Conservation (phyloP, 2,113 vertebrate species). For the Epinephelus lanceolatus region DNA sequence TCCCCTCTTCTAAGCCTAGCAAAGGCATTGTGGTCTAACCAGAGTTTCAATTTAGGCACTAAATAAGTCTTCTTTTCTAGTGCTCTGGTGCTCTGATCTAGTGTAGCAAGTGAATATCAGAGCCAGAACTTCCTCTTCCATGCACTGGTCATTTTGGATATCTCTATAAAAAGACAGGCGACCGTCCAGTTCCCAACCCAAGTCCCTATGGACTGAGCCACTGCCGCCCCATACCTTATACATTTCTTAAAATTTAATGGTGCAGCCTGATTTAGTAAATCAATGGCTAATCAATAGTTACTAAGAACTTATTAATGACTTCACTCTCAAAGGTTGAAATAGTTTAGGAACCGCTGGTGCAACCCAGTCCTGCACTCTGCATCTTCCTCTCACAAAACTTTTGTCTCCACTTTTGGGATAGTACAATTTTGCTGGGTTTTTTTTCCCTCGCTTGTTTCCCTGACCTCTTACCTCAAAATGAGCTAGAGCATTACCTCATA, state of each 20-base stretch:
- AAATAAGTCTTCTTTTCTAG: neutral
- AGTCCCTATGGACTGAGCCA: no score
- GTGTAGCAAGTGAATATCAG: no score
- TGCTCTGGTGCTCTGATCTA: no score
- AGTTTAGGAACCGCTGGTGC: neutral
- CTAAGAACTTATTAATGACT: neutral
- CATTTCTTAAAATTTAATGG: no score
- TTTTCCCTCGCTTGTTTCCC: neutral
- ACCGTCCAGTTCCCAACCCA: no score
- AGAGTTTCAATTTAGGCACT: neutral
- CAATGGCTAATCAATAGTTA: neutral
- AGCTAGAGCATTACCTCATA: neutral
- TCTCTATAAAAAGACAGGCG: no score
- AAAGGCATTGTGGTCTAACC: neutral
- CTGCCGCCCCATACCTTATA: no score
- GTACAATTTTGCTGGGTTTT: neutral
- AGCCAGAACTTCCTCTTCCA: no score
- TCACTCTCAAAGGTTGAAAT: neutral
- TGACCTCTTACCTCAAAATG: conserved; percentile 3
- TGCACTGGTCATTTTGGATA: no score
- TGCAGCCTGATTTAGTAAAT: neutral
- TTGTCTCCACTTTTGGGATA: neutral
- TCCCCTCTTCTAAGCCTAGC: neutral
- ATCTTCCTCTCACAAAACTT: neutral
- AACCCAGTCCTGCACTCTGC: neutral